A percentile compares a stretch with the other conserved stretches of the same genome.
phyloP scores from a whole-genome alignment of 2,888 invertebrate genomes.

The Drosophila kambysellisi region DNA sequence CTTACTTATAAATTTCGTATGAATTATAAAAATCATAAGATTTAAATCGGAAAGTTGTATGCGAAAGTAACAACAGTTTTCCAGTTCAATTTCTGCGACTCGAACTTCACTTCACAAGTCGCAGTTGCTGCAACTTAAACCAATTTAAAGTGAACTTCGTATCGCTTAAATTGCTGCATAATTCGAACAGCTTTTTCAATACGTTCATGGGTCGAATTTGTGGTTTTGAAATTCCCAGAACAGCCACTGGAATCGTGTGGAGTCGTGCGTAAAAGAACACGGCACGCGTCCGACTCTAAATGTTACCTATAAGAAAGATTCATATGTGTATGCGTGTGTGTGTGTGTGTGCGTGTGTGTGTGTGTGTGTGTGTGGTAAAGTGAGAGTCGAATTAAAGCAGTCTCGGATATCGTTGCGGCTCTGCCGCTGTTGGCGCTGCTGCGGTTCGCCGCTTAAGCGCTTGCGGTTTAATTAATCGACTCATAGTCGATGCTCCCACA shows the following conservation, averaged over 20 bases:
- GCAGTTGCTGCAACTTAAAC: neutral
- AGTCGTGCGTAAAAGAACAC: neutral
- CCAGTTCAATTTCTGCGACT: neutral
- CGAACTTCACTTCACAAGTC: neutral
- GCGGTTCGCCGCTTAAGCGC: conserved; percentile 73
- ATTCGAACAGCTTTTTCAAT: neutral
- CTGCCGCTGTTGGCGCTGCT: conserved; percentile 28
- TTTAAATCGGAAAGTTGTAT: neutral
- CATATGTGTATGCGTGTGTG: neutral
- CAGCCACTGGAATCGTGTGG: neutral
- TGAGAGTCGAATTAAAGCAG: conserved; percentile 75
- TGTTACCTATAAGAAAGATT: conserved; percentile 22
- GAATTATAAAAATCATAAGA: neutral
- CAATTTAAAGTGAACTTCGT: neutral
- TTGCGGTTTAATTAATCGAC: conserved; percentile 79
- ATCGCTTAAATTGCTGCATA: neutral
- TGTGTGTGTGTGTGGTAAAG: conserved; percentile 32
- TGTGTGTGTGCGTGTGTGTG: neutral
- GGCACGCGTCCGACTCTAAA: neutral
- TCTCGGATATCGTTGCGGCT: conserved; percentile 43
- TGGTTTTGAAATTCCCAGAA: neutral
- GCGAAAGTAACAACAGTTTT: neutral
- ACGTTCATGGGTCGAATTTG: neutral
- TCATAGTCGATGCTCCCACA: conserved; percentile 42
- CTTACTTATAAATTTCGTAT: neutral